Conservation (phyloP, 1,140 invertebrate genomes). For the Pararge aegeria region DNA sequence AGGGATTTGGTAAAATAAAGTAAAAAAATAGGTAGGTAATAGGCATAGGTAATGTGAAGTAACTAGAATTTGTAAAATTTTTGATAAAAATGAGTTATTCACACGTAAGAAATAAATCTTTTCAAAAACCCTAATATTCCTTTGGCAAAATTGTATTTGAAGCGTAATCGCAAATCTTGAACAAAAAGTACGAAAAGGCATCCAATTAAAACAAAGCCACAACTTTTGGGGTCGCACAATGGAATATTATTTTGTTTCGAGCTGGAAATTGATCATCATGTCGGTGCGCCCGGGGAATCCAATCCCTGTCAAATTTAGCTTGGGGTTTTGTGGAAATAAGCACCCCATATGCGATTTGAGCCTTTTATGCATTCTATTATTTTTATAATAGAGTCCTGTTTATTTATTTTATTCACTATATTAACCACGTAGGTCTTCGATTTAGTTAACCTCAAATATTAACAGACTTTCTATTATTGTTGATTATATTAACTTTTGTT, state of each 20-base stretch:
- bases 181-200: constrained; percentile 17
- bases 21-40: too few species aligned
- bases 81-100: too few species aligned
- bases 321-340: constrained; percentile 28
- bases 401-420: background rate
- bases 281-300: constrained; percentile 39
- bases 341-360: constrained; percentile 14
- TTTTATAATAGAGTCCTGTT: background rate
- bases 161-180: constrained; percentile 11
- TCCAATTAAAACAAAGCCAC: constrained; percentile 24
- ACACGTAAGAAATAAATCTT: background rate
- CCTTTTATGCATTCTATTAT: background rate
- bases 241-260: constrained; percentile 52
- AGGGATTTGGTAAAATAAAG: too few species aligned
- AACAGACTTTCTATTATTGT: too few species aligned
- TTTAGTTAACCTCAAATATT: too few species aligned
- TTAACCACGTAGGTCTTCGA: too few species aligned
- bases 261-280: constrained; percentile 54
- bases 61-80: too few species aligned
- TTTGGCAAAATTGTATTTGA: too few species aligned
- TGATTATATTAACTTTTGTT: too few species aligned
- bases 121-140: too few species aligned
- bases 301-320: constrained; percentile 50
- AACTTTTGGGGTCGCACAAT: constrained; percentile 34
- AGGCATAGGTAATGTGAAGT: too few species aligned